Evolutionary conservation across 2,888 invertebrate genomes (phyloP).

Genomic region (Ypsolopha sequella): DNA sequence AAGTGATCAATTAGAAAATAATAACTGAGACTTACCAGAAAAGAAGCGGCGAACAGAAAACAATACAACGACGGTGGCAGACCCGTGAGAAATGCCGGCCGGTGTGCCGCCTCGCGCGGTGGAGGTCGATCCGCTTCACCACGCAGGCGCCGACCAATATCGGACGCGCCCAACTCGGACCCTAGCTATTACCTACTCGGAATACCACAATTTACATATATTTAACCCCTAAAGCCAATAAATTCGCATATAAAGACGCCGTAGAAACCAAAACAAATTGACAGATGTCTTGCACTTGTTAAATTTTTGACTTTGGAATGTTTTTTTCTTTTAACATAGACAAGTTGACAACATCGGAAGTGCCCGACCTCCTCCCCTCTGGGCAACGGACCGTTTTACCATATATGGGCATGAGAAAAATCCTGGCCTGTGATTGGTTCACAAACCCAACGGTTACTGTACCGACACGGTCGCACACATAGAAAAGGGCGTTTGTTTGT

Average conservation of each 20-base stretch:
- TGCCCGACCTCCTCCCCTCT: constrained; percentile 67
- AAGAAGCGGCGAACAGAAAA: constrained; percentile 21
- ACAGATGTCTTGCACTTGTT: constrained; percentile 35
- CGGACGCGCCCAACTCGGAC: constrained; percentile 48
- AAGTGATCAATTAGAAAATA: neutral
- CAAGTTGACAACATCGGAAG: constrained; percentile 32
- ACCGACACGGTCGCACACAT: constrained; percentile 32
- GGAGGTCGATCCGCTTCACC: constrained; percentile 48
- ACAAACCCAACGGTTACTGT: constrained; percentile 62
- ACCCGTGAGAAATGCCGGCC: constrained; percentile 60
- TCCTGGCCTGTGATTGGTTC: constrained; percentile 75
- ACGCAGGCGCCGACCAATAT: constrained; percentile 45
- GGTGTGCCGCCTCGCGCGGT: constrained; percentile 43
- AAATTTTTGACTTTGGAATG: constrained; percentile 37
- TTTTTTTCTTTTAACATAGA: constrained; percentile 26
- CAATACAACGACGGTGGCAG: constrained; percentile 36
- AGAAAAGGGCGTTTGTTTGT: constrained; percentile 1
- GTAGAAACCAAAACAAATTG: constrained; percentile 11
- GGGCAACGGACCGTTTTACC: constrained; percentile 76
- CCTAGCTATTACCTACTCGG: constrained; percentile 28
- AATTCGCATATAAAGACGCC: no score
- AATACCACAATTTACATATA: constrained; percentile 9
- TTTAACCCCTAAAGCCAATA: no score
- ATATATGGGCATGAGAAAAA: constrained; percentile 87
- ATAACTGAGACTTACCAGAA: neutral